phyloP scores from a whole-genome alignment of 2,113 vertebrate species.

The Isurus oxyrinchus region DNA sequence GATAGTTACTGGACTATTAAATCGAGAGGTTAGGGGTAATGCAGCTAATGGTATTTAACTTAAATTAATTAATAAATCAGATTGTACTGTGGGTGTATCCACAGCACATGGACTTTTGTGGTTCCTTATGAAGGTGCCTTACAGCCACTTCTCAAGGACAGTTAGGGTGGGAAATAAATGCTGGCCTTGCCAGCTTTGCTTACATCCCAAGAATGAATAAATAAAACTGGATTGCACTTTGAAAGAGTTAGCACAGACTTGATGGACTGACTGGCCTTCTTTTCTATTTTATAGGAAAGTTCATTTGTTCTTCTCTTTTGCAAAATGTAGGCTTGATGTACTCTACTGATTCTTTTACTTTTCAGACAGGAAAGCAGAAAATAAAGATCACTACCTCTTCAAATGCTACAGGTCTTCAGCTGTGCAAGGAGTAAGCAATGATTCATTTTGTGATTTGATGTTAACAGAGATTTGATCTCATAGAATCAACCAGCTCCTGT shows the following conservation, averaged over 20 bases:
- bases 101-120: background rate
- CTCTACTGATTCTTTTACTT: background rate
- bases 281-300: background rate
- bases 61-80: background rate
- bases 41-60: too few species aligned
- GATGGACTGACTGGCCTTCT: background rate
- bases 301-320: background rate
- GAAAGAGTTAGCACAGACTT: background rate
- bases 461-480: background rate
- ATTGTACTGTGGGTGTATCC: background rate
- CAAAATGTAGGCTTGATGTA: background rate
- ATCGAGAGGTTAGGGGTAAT: too few species aligned
- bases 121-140: background rate
- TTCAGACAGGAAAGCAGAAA: background rate
- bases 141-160: background rate
- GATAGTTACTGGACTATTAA: too few species aligned
- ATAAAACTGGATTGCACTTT: background rate
- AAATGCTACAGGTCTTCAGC: background rate
- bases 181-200: background rate
- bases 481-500: background rate
- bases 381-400: background rate
- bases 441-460: background rate
- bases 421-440: background rate
- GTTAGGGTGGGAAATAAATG: background rate
- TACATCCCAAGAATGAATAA: background rate